Evolutionary conservation across 2,113 vertebrate species (phyloP).

Genomic region (Cricetomys ansorgei): DNA sequence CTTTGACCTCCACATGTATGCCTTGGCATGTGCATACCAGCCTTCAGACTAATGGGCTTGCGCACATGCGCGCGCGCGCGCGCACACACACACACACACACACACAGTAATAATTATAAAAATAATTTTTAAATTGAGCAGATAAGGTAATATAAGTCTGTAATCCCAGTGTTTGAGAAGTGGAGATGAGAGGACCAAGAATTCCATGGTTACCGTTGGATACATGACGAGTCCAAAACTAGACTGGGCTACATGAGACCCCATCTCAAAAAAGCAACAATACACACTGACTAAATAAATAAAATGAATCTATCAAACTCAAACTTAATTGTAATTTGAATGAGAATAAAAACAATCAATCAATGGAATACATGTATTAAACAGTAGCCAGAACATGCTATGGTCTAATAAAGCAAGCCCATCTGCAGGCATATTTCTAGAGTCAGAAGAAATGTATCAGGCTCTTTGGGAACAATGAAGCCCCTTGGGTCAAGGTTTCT

Average conservation of each 20-base stretch:
- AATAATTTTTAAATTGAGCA: neutral
- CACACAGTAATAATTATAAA: neutral
- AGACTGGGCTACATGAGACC: too few species aligned
- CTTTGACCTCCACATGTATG: neutral
- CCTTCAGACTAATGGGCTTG: too few species aligned
- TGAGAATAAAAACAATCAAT: neutral
- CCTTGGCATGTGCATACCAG: neutral
- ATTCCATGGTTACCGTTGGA: too few species aligned
- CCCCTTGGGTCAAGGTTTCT: neutral
- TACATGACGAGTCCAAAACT: too few species aligned
- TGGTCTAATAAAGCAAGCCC: neutral
- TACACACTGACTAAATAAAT: too few species aligned
- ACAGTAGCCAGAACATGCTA: neutral
- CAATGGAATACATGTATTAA: neutral
- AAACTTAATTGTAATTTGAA: neutral
- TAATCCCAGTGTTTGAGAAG: neutral
- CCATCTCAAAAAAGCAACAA: too few species aligned
- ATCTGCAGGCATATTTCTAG: neutral
- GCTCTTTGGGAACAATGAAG: neutral
- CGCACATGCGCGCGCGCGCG: too few species aligned
- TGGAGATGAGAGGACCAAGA: neutral
- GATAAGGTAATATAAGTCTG: neutral
- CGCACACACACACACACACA: neutral
- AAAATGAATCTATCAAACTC: too few species aligned
- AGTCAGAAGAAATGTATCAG: neutral